Base-by-base conservation (phyloP, 2,113 vertebrate genomes). In the Lasiurus borealis region DNA sequence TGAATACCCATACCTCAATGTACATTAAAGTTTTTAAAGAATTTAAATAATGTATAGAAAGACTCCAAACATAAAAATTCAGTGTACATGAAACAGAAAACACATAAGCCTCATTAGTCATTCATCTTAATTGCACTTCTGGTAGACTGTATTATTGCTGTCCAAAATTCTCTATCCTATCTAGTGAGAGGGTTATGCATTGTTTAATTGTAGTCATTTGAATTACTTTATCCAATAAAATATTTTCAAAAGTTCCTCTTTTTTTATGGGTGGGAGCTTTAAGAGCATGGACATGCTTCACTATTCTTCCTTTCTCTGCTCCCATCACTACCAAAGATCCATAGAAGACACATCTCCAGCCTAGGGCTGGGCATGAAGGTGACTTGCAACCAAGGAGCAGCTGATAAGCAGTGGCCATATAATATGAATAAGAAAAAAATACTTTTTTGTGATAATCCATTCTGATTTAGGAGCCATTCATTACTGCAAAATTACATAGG, bases 21-120 rank as follows among this genome's bases (percentile, higher is more conserved):
- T n/a, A n/a, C n/a, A n/a, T n/a, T 52, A 59, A 23, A 3, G 14
- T 34, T 82, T 90, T 93, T 59, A 78, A 50, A 82, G n/a, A 95
- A 66, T 69, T 59, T 76, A 69, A 78, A 18, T 59, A 19, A 75
- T 36, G 7, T 18, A 64, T 15, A 92, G 9, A 12, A 29, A 90
- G 46, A n/a, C 10, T 59, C 10, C 52, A 84, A 92, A 72, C 15
- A 40, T 59, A 85, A 89, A 46, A 84, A 27, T 16, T 46, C 9
- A 85, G 31, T 85, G 62, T 57, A 83, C 52, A 7, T 77, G 5
- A 95, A 86, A 88, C 0, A 36, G 18, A 76, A 84, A 77, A 75
- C 8, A n/a, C 3, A 48, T 14, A 85, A 8, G 3, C 19, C 34
- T 76, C 12, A 52, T 16, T 36, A 52, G 76, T 71, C 40, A 62